Evolutionary conservation across 2,113 vertebrate genomes (phyloP), one percentile per base, ranked within the genome.

Genomic region (Pycnonotus jocosus): DNA sequence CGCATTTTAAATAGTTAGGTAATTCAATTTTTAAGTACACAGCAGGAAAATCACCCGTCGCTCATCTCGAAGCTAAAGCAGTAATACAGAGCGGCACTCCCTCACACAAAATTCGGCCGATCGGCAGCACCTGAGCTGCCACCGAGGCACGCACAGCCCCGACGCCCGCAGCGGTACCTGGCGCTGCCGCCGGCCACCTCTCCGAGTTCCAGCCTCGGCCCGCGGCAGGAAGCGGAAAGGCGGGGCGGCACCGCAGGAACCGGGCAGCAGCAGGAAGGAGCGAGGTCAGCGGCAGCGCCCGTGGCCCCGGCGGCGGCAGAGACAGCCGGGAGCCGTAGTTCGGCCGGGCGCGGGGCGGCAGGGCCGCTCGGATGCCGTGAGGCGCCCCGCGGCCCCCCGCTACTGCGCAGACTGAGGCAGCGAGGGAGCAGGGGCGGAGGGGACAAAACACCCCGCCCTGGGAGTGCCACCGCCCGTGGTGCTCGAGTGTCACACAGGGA

Each of bases 21-120:
- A 40, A n/a, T 10, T 21, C 1, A 54, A 11, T 12, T 86, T 44
- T 60, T 11, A 37, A 31, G 6, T 1, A 31, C 9, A 16, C 1
- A 30, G 8, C 45, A 7, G 3, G 8, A 44, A 45, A 62, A 28
- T 14, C 3, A 16, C 5, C 7, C 5, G 6, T 28, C 2, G 1
- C 20, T 24, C 11, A 15, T 33, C 40, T 35, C 3, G 1, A 11
- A 15, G 37, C 28, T 11, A 15, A 4, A 24, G 1, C 27, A 40
- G 3, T 0, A 18, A 7, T 0, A 18, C 0, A 16, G 54, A 12
- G 30, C 15, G n/a, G 15, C 20, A 3, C 17, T 19, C 4, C 13
- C 17, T 10, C 10, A 4, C 14, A 28, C 1, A 8, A 4, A n/a
- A 4, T 4, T 3, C 4, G 37, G 27, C 28, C 13, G 25, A 2